Evolutionary conservation across 2,113 vertebrate genomes (phyloP).

Genomic region (Hoplias malabaricus): DNA sequence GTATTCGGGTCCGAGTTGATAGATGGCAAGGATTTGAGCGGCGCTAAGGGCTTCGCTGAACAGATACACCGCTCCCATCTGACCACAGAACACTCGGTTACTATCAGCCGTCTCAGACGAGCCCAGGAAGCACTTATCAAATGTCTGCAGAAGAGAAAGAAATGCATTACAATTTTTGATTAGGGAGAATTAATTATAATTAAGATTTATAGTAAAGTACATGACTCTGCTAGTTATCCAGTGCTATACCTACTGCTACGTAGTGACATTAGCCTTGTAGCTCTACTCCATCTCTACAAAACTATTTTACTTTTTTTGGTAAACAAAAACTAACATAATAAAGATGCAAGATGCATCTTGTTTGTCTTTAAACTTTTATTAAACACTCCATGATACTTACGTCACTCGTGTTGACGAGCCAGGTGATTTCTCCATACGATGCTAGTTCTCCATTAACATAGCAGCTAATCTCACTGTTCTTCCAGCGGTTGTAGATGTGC

Average conservation of each 20-base stretch:
- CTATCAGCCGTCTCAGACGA: constrained; percentile 95
- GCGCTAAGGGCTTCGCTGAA: constrained; percentile 94
- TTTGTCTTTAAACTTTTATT: too few relatives aligned
- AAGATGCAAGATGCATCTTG: too few relatives aligned
- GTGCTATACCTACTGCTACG: too few relatives aligned
- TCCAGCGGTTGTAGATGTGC: constrained; percentile 97
- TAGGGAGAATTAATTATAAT: too few relatives aligned
- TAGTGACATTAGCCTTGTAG: too few relatives aligned
- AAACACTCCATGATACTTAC: constrained; percentile 82
- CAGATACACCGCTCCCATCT: constrained; percentile 96
- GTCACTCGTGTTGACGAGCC: constrained; percentile 96
- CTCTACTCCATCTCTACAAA: too few relatives aligned
- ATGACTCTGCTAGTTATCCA: too few relatives aligned
- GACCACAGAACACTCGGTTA: constrained; percentile 95
- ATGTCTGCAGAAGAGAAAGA: constrained; percentile 79
- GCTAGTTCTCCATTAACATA: constrained; percentile 95
- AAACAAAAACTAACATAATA: too few relatives aligned
- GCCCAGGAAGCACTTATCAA: constrained; percentile 98
- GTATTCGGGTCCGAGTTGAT: constrained; percentile 93
- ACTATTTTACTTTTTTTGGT: too few relatives aligned
- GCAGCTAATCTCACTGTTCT: constrained; percentile 96
- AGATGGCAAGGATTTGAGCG: constrained; percentile 96
- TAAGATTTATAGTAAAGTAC: too few relatives aligned
- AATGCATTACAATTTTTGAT: too few relatives aligned
- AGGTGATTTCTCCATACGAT: constrained; percentile 94